phyloP scores from a whole-genome alignment of 2,888 invertebrate genomes.

The Coecobrya sp. region DNA sequence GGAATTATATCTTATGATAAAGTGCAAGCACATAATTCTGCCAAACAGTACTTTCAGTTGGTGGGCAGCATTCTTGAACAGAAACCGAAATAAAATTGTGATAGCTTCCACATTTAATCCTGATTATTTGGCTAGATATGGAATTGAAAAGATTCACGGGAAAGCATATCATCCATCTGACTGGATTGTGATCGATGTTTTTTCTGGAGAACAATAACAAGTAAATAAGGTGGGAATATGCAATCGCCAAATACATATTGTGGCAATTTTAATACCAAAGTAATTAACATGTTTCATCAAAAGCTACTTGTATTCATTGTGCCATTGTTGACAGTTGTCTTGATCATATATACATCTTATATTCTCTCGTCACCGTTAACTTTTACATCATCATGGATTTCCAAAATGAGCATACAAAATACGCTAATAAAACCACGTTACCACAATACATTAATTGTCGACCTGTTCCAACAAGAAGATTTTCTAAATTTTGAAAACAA shows the following conservation, averaged over 20 bases:
- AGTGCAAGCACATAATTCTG: constrained; percentile 23
- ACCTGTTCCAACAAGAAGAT: not conserved
- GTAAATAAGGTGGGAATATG: too few relatives aligned
- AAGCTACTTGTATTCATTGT: too few relatives aligned
- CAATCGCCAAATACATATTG: too few relatives aligned
- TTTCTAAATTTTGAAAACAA: too few relatives aligned
- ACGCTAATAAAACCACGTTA: too few relatives aligned
- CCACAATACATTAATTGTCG: not conserved
- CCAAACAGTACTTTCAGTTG: constrained; percentile 11
- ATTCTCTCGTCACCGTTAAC: too few relatives aligned
- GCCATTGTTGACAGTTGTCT: too few relatives aligned
- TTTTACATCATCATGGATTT: too few relatives aligned
- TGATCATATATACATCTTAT: too few relatives aligned
- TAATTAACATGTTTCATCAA: too few relatives aligned
- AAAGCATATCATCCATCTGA: not conserved
- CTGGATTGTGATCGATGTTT: not conserved
- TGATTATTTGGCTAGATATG: not conserved
- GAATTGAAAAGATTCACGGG: not conserved
- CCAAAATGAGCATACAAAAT: too few relatives aligned
- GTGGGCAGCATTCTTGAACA: constrained; percentile 20
- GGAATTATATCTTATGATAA: constrained; percentile 38
- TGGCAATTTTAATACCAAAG: too few relatives aligned
- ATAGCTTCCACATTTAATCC: not conserved
- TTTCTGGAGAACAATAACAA: not conserved
- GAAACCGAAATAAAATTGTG: not conserved